Percentiles rank a stretch among this genome's conserved stretches.
These are phyloP conservation scores for Ageneiosus marmoratus DNA, from an alignment of 2,113 vertebrate genomes.

Conservation along the genomic window DNA sequence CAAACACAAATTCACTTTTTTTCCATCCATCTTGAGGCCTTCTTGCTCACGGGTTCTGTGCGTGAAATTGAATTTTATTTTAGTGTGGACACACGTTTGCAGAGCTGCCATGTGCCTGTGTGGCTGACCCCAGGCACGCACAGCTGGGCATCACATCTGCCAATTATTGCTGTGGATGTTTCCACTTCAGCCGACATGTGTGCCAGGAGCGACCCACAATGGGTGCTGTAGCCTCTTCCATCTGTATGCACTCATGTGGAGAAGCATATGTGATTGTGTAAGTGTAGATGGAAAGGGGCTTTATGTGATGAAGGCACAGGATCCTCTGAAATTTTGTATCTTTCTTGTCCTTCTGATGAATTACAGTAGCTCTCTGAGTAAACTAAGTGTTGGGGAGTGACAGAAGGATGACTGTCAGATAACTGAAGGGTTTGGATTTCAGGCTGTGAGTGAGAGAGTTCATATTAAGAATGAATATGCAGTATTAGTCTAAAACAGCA, in stretches of 20 bases:
- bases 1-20: slow-evolving; percentile 22
- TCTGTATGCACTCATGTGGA: slow-evolving; percentile 35
- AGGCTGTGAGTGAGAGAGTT: background rate
- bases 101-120: slow-evolving; percentile 38
- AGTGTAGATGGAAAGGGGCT: slow-evolving; percentile 27
- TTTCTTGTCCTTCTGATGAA: background rate
- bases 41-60: slow-evolving; percentile 38
- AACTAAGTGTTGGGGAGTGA: background rate
- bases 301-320: background rate
- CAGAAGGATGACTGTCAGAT: slow-evolving; percentile 4
- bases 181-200: slow-evolving; percentile 40
- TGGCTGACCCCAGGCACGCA: slow-evolving; percentile 35
- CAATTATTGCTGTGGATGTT: slow-evolving; percentile 48
- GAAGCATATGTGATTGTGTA: slow-evolving; percentile 31
- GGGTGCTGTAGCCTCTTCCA: slow-evolving; percentile 37
- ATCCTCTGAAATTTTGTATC: background rate
- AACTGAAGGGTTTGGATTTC: slow-evolving; percentile 2
- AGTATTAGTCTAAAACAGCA: background rate
- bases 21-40: slow-evolving; percentile 11
- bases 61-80: slow-evolving; percentile 54
- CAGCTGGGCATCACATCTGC: slow-evolving; percentile 60
- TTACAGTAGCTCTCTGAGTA: background rate
- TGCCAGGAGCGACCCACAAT: slow-evolving; percentile 43
- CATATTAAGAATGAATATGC: background rate
- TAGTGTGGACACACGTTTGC: slow-evolving; percentile 37